Evolutionary conservation across 2,888 invertebrate genomes (phyloP), one percentile per base, ranked within the genome.

Genomic region (Hyposoter dolosus): DNA sequence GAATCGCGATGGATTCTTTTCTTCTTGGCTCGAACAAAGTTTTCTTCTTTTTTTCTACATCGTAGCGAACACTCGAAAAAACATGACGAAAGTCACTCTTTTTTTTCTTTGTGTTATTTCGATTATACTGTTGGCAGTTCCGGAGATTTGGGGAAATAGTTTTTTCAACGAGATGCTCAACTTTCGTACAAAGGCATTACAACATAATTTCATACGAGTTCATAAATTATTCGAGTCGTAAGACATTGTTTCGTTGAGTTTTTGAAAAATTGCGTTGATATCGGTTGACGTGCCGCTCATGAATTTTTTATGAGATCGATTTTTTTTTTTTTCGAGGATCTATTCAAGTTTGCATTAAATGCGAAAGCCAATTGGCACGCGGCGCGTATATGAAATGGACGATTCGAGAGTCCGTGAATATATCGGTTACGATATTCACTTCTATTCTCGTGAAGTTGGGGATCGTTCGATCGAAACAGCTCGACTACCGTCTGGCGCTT

Each of bases 401-500:
- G 56, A 56, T 56, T 23, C 23, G 23, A 56, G 56, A 23, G 23
- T 56, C 56, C 28, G 28, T 47, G 50, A 23, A 12, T 68, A 66
- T 78, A 75, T 75, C 50, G 79, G 32, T 45, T 50, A 60, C 40
- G 50, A 47, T 72, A 79, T 79, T 68, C 74, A 47, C 69, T 60
- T 84, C 43, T 69, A 50, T 80, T 71, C 69, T 63, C 74, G 74
- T 78, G 43, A 77, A 74, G 72, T 74, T 68, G 56, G 56, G 45
- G n/a, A 15, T 32, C 71, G 71, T 10, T 50, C 47, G 47, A 50
- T 71, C 47, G 82, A 63, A 66, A 43, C 43, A 28, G 69, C 66
- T 68, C 84, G 84, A 82, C 45, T 56, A 72, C 84, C 84, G 84
- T 81, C 84, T 84, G 84, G 81, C 84, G 84, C 56, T 81, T 60